phyloP scores from a whole-genome alignment of 2,113 vertebrate genomes.

The Tupaia chinensis region DNA sequence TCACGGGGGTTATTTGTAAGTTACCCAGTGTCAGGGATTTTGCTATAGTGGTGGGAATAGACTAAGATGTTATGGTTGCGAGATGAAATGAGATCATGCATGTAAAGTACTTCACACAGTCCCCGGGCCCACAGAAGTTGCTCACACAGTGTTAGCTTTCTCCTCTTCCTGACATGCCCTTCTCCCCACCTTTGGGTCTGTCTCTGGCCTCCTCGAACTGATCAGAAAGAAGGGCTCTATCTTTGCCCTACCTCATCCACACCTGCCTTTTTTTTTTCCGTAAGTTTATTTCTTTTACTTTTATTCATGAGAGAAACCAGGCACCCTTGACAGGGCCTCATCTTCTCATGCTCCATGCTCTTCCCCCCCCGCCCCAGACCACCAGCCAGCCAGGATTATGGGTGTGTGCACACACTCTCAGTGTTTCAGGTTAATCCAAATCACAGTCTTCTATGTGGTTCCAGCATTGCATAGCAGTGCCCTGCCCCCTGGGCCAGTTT shows the following conservation, averaged over 20 bases:
- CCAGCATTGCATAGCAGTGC: no score
- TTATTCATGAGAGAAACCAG: no score
- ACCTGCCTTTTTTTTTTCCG: neutral
- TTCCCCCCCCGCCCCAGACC: no score
- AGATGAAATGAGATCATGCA: constrained; percentile 21
- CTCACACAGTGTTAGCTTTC: neutral
- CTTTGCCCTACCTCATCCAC: neutral
- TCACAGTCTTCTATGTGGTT: no score
- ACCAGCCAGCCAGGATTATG: no score
- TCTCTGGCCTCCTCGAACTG: constrained; percentile 4
- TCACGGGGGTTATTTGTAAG: neutral
- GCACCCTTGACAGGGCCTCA: no score
- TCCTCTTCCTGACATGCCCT: neutral
- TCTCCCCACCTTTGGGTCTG: neutral
- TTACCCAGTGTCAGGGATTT: neutral
- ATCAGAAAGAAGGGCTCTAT: constrained; percentile 40
- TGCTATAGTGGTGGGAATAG: neutral
- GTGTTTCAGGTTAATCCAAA: no score
- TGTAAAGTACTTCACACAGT: neutral
- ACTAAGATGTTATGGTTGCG: neutral
- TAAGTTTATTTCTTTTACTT: no score
- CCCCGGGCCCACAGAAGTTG: neutral
- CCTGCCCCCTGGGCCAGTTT: no score
- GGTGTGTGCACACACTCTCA: no score
- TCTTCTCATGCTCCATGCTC: no score